Evolutionary conservation across 2,888 invertebrate species (phyloP), one percentile per base, ranked within the genome.

Genomic region (Bombylius major): DNA sequence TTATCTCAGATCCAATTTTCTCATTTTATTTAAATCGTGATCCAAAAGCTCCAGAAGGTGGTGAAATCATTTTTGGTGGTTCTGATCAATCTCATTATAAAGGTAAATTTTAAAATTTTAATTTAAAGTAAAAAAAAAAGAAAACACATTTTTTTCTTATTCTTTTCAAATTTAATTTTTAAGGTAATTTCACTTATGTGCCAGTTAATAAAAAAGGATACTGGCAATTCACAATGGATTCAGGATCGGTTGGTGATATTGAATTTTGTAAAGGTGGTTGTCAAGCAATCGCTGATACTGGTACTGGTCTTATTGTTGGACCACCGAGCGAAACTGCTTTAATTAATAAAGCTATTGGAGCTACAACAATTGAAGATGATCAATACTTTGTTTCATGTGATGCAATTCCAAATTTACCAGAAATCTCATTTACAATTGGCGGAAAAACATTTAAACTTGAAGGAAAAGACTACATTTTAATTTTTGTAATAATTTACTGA

Each of bases 161-260:
- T 39, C n/a, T 23, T 23, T 23, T 3, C 23, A 14, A 7, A 45
- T 14, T 14, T 14, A n/a, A 14, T 45, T 3, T 56, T 50, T 48
- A 14, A 60, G 72, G 94, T 33, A 82, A 89, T 64, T 89, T 99
- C 72, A 91, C 91, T 4, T 96, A 95, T 73, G 78, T 92, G 62
- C 83, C 89, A 5, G 89, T 99, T 0, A 81, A 84, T 62, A 81
- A 82, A 60, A 81, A 92, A 76, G 88, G 88, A 56, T 99, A 99
- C 76, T 99, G 99, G 99, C 95, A 98, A 79, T 91, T 99, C 76
- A 80, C 79, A 70, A 89, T 99, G 90, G 92, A 96, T 70, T 76
- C 76, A 11, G 75, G 89, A 7, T 60, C 67, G 50, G 68, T 88
- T 58, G 78, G 76, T 31, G 76, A 77, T 4, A 66, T 77, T 36